Conservation (phyloP, 2,113 vertebrate genomes). For the Orientallactaga bullata region DNA sequence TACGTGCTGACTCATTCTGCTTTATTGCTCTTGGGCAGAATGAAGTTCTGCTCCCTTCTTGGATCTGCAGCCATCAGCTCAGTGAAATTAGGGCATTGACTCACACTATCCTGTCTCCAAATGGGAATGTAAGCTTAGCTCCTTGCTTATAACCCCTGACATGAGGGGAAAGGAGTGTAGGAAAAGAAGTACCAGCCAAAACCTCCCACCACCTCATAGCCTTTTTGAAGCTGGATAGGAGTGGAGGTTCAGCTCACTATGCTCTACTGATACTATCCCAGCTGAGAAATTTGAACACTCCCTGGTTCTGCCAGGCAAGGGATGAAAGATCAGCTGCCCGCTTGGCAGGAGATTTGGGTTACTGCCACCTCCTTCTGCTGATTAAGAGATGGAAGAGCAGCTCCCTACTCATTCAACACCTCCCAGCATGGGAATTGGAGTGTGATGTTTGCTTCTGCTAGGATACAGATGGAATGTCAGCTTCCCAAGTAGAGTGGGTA, state of each 20-base stretch:
- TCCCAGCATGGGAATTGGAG: not conserved
- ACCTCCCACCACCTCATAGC: not conserved
- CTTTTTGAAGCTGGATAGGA: not conserved
- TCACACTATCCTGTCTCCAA: not conserved
- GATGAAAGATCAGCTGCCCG: not conserved
- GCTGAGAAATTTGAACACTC: not conserved
- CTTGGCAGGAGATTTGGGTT: not conserved
- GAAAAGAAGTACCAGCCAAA: not conserved
- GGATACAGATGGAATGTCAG: not conserved
- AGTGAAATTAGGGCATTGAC: not conserved
- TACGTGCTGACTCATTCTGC: not conserved
- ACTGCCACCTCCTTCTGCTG: constrained; percentile 5
- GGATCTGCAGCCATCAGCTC: not conserved
- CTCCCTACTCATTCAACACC: not conserved
- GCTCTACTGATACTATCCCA: not conserved
- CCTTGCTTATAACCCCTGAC: not conserved
- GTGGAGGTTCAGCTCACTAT: not conserved
- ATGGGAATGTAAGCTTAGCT: not conserved
- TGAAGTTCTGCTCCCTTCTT: not conserved
- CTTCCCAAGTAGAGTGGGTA: not conserved
- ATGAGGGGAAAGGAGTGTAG: not conserved
- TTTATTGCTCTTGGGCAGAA: not conserved
- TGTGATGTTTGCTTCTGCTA: not conserved
- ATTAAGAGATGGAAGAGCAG: constrained; percentile 1
- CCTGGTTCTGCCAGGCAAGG: not conserved